Evolutionary conservation across 2,797 vertebrate genomes (phyloP).

Genomic region (Triplophysa bombifrons): DNA sequence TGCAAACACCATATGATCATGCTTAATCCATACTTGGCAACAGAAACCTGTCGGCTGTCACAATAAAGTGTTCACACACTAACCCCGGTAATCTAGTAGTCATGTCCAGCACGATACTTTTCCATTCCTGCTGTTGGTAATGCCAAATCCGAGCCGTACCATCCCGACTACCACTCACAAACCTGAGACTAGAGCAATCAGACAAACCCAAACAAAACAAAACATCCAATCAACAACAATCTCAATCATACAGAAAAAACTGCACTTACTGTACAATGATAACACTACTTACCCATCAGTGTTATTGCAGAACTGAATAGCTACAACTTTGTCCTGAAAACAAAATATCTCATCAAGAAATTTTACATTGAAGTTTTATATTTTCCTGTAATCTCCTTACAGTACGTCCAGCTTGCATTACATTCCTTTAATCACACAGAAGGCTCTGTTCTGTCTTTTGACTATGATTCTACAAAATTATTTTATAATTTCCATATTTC

Average conservation of each 20-base stretch:
- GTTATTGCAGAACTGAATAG: slow-evolving; percentile 97
- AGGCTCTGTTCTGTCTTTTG: background rate
- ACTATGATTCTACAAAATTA: background rate
- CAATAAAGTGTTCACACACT: slow-evolving; percentile 40
- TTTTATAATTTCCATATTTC: background rate
- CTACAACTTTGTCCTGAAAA: slow-evolving; percentile 93
- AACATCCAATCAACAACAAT: background rate
- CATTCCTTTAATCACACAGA: background rate
- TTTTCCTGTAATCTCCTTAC: background rate
- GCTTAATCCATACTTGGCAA: background rate
- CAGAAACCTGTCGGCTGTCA: background rate
- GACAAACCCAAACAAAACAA: slow-evolving; percentile 8
- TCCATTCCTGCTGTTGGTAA: slow-evolving; percentile 97
- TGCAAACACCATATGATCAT: no score
- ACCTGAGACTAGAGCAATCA: slow-evolving; percentile 77
- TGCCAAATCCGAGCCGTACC: slow-evolving; percentile 96
- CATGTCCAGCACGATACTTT: slow-evolving; percentile 89
- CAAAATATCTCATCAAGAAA: background rate
- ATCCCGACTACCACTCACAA: slow-evolving; percentile 97
- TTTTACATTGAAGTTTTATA: background rate
- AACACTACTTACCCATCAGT: slow-evolving; percentile 86
- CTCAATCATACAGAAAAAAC: background rate
- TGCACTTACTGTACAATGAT: background rate
- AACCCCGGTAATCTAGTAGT: slow-evolving; percentile 92
- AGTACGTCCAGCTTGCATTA: background rate